phyloP scores from a whole-genome alignment of 1,140 invertebrate genomes.

The Atta cephalotes region DNA sequence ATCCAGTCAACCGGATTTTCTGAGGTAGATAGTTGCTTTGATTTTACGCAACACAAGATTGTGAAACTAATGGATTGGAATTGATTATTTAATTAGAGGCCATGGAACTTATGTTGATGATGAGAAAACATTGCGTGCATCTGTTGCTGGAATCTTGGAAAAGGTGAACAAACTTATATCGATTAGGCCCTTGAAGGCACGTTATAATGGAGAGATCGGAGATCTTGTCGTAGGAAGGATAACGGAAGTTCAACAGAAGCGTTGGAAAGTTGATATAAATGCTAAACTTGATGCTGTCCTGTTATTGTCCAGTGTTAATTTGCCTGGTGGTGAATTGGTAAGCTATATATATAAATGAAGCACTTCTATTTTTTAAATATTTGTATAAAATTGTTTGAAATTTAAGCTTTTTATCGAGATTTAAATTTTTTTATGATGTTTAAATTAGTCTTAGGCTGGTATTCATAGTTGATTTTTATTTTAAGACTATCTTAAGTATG shows the following conservation, averaged over 20 bases:
- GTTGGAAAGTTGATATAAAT: conserved; percentile 98
- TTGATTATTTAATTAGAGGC: conserved; percentile 87
- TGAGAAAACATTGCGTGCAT: conserved; percentile 93
- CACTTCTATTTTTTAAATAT: not conserved
- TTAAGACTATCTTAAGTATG: no score
- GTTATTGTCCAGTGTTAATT: conserved; percentile 96
- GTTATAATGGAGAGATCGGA: conserved; percentile 97
- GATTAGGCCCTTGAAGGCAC: conserved; percentile 95
- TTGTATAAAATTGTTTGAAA: not conserved
- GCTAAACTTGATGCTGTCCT: conserved; percentile 95
- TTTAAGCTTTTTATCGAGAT: not conserved
- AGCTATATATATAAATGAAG: conserved; percentile 69
- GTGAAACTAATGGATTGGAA: not conserved
- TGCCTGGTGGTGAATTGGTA: conserved; percentile 98
- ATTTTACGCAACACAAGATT: conserved; percentile 30
- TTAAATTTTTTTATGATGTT: no score
- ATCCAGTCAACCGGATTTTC: conserved; percentile 93
- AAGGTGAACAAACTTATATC: conserved; percentile 98
- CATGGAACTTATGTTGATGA: conserved; percentile 97
- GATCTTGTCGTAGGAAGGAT: conserved; percentile 98
- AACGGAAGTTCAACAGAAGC: conserved; percentile 95
- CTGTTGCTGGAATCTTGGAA: conserved; percentile 97
- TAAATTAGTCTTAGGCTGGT: no score
- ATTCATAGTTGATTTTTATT: no score
- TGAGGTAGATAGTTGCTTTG: conserved; percentile 88